Evolutionary conservation across 2,888 invertebrate genomes (phyloP).

Genomic region (Dromius quadrimaculatus): DNA sequence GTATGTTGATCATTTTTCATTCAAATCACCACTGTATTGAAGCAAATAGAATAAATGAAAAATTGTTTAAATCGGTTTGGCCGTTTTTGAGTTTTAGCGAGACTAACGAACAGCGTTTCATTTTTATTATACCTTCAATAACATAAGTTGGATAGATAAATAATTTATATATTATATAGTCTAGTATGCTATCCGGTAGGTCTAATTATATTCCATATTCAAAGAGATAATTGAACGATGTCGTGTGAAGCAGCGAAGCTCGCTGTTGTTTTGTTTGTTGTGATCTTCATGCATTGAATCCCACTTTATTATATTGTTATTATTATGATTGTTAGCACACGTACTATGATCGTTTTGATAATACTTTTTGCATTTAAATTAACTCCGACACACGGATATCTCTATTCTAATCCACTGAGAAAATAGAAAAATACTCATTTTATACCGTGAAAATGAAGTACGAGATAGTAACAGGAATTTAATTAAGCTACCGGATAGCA

Average conservation of each 20-base stretch:
- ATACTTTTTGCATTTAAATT: slow-evolving; percentile 24
- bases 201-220: slow-evolving; percentile 37
- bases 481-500: too few species aligned
- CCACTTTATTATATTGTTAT: slow-evolving; percentile 30
- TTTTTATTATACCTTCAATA: too few species aligned
- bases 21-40: too few species aligned
- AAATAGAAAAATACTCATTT: slow-evolving; percentile 17
- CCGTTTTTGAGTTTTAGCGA: too few species aligned
- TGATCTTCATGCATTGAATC: slow-evolving; percentile 40
- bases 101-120: too few species aligned
- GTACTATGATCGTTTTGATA: slow-evolving; percentile 6
- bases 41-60: too few species aligned
- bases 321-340: slow-evolving; percentile 44
- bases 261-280: not conserved
- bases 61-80: too few species aligned
- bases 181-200: slow-evolving; percentile 5
- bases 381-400: not conserved
- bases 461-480: not conserved
- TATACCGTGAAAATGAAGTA: slow-evolving; percentile 13
- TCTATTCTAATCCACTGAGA: not conserved
- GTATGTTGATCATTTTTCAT: too few species aligned
- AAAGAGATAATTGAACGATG: slow-evolving; percentile 35
- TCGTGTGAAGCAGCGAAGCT: slow-evolving; percentile 24
- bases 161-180: too few species aligned
- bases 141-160: too few species aligned